Evolutionary conservation across 2,888 invertebrate genomes (phyloP).

Genomic region (Mycogona germanica): DNA sequence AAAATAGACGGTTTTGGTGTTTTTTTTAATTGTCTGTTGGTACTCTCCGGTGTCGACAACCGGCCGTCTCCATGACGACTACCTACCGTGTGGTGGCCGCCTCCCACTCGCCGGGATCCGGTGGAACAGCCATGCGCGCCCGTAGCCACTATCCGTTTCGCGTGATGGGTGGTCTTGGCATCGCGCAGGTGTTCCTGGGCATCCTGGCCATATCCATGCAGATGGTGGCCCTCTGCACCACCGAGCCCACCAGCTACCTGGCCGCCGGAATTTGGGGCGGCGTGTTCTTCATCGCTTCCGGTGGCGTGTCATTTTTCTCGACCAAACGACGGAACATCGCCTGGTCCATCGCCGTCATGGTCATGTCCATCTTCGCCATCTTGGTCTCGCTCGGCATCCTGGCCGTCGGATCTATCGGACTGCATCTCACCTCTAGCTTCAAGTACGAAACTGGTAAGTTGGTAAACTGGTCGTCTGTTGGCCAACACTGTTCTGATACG

Average conservation of each 20-base stretch:
- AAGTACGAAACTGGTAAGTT: constrained; percentile 15
- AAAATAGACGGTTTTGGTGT: no score
- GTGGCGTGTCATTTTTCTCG: constrained; percentile 8
- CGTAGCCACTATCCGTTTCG: constrained; percentile 14
- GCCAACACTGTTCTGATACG: no score
- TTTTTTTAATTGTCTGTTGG: no score
- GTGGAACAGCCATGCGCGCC: background rate
- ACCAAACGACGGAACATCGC: constrained; percentile 5
- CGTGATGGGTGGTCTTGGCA: constrained; percentile 17
- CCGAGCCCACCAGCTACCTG: constrained; percentile 15
- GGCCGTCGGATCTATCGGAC: constrained; percentile 15
- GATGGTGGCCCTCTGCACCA: constrained; percentile 14
- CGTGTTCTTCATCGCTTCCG: constrained; percentile 9
- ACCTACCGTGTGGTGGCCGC: background rate
- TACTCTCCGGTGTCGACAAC: no score
- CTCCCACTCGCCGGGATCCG: background rate
- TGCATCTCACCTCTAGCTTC: constrained; percentile 14
- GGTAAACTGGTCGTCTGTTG: no score
- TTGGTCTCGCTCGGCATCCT: constrained; percentile 14
- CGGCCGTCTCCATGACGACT: no score
- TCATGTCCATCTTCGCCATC: constrained; percentile 16
- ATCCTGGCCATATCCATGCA: constrained; percentile 14
- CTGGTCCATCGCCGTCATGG: constrained; percentile 17
- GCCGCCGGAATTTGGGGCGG: constrained; percentile 17
- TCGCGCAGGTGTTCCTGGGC: constrained; percentile 15